Evolutionary conservation across 2,888 invertebrate species (phyloP).

Genomic region (Thumatha senex): DNA sequence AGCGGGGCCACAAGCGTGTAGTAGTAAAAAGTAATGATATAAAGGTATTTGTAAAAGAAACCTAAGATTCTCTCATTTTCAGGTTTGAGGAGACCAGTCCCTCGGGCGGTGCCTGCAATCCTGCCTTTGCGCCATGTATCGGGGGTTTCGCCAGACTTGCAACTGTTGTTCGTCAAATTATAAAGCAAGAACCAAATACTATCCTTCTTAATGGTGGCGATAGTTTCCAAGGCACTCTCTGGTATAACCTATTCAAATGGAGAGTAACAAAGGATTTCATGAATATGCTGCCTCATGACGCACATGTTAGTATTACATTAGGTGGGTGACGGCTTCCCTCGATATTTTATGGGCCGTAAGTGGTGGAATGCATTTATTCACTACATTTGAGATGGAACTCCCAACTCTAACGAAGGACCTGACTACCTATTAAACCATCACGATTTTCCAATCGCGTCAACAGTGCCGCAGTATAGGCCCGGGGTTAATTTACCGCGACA

Average conservation of each 20-base stretch:
- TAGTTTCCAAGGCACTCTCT: conserved; percentile 88
- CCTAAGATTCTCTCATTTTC: neutral
- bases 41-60: too few relatives aligned
- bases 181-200: conserved; percentile 82
- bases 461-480: too few relatives aligned
- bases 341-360: too few relatives aligned
- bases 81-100: conserved; percentile 13
- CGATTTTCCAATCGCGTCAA: too few relatives aligned
- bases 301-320: conserved; percentile 82
- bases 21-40: too few relatives aligned
- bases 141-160: conserved; percentile 88
- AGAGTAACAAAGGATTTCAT: conserved; percentile 90
- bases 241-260: conserved; percentile 90
- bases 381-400: too few relatives aligned
- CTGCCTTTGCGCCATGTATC: conserved; percentile 79
- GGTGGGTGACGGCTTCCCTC: too few relatives aligned
- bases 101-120: conserved; percentile 80
- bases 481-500: too few relatives aligned
- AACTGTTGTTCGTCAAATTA: conserved; percentile 74
- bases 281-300: conserved; percentile 90
- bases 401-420: too few relatives aligned
- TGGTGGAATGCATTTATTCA: too few relatives aligned
- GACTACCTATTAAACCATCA: too few relatives aligned
- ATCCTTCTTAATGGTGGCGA: conserved; percentile 87
- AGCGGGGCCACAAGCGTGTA: too few relatives aligned